Base-by-base conservation (phyloP, 1,140 invertebrate genomes). In the Colletes latitarsis region DNA sequence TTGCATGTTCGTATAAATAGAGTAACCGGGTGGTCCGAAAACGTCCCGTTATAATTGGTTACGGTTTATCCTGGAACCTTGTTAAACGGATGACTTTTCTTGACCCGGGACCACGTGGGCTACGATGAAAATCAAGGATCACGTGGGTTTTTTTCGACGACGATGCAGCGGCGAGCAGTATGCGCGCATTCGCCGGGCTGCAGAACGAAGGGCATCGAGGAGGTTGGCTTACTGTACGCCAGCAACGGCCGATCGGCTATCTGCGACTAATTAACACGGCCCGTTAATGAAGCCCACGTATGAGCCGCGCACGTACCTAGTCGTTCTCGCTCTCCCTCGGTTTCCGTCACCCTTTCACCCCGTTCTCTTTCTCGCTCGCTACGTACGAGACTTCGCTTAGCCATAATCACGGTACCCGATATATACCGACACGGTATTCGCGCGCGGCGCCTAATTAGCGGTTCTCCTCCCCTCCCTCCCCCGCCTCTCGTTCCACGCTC, bases 241-340 rank as follows among this genome's bases (percentile, higher is more conserved):
- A 68, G 76, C 68, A 82, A 87, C 78, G 84, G 84, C 82, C 86
- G 91, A 92, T 90, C 89, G 85, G 85, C 86, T 91, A 91, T 91
- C 90, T 87, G 82, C 87, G 84, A 89, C 91, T 92, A 92, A 92
- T 92, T 92, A 92, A 92, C 91, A 91, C 89, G 90, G 87, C 78
- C 86, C 88, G 89, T 89, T 92, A 92, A 92, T 91, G 91, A 92
- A 92, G 90, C 90, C 82, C 86, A 89, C 88, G 90, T 92, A 90
- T 90, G 87, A 89, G 73, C 83, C 71, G 82, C 85, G 82, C 89
- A 83, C 86, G 79, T 88, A 86, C 80, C 63, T 77, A 77, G 67
- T 71, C 82, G 57, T 82, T 77, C 63, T 73, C 39, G 39, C 60
- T 83, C 85, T 81, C 62, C 64, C 81, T 85, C 78, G 49, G 10